phyloP scores from a whole-genome alignment of 2,888 invertebrate genomes.

The Hirtodrosophila confusa region DNA sequence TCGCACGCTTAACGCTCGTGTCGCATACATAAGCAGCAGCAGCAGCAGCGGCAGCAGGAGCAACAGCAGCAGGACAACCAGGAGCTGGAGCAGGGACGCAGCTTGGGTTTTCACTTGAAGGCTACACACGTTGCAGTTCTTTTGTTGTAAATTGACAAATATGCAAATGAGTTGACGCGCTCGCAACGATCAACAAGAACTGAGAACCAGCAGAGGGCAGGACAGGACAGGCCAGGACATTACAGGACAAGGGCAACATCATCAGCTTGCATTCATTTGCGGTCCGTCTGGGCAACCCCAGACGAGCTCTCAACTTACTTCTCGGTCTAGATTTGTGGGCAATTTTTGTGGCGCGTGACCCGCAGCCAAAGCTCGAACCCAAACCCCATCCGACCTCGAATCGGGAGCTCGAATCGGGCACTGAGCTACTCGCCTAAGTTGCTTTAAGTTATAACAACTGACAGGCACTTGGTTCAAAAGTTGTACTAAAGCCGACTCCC shows the following conservation, averaged over 20 bases:
- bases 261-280: constrained; percentile 52
- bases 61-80: neutral
- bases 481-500: constrained; percentile 31
- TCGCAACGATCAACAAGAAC: constrained; percentile 44
- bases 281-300: constrained; percentile 37
- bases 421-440: constrained; percentile 8
- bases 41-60: constrained; percentile 4
- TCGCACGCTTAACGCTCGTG: constrained; percentile 56
- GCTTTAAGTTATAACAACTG: constrained; percentile 41
- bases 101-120: constrained; percentile 31
- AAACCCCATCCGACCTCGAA: neutral
- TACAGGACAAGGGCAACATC: constrained; percentile 31
- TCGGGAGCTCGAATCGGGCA: constrained; percentile 5
- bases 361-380: neutral
- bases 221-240: constrained; percentile 7
- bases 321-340: constrained; percentile 61
- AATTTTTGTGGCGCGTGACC: constrained; percentile 62
- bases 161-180: constrained; percentile 78
- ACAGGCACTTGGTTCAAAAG: constrained; percentile 51
- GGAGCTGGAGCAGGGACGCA: constrained; percentile 1
- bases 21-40: constrained; percentile 68
- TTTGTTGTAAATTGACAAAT: constrained; percentile 78
- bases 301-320: constrained; percentile 29
- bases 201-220: neutral
- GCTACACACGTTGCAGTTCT: constrained; percentile 68